A percentile compares a stretch with the other conserved stretches of the same genome.
Evolutionary conservation across 1,140 invertebrate species (phyloP).

Genomic region (Conopomorpha cramerella): DNA sequence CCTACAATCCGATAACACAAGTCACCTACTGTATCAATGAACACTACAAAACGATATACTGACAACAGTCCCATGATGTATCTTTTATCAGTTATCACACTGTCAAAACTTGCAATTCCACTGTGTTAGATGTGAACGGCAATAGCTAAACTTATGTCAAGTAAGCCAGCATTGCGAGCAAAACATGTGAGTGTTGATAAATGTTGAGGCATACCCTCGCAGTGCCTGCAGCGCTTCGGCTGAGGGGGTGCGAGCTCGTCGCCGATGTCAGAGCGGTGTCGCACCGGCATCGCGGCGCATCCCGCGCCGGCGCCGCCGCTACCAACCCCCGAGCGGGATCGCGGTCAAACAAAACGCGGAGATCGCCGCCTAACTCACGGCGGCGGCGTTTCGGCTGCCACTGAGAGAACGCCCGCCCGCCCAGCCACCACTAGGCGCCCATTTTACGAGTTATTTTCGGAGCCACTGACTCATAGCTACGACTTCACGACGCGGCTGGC

Average conservation of each 20-base stretch:
- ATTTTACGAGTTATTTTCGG: conserved; percentile 50
- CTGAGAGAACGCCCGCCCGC: conserved; percentile 30
- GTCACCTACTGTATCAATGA: too few relatives aligned
- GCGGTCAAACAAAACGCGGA: too few relatives aligned
- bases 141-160: too few relatives aligned
- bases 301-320: conserved; percentile 49
- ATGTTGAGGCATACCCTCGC: conserved; percentile 58
- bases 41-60: too few relatives aligned
- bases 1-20: too few relatives aligned
- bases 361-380: conserved; percentile 37
- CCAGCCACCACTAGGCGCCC: conserved; percentile 49
- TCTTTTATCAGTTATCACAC: too few relatives aligned
- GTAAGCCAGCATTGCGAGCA: too few relatives aligned
- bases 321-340: too few relatives aligned
- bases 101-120: too few relatives aligned
- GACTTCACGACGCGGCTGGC: conserved; percentile 33
- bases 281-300: conserved; percentile 58
- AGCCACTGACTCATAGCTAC: conserved; percentile 43
- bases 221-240: conserved; percentile 60
- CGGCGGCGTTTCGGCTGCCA: conserved; percentile 47
- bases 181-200: too few relatives aligned
- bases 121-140: too few relatives aligned
- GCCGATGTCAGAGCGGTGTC: conserved; percentile 53
- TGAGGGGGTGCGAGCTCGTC: conserved; percentile 52
- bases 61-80: too few relatives aligned